phyloP scores from a whole-genome alignment of 2,888 invertebrate genomes.

The Leptothorax acervorum region DNA sequence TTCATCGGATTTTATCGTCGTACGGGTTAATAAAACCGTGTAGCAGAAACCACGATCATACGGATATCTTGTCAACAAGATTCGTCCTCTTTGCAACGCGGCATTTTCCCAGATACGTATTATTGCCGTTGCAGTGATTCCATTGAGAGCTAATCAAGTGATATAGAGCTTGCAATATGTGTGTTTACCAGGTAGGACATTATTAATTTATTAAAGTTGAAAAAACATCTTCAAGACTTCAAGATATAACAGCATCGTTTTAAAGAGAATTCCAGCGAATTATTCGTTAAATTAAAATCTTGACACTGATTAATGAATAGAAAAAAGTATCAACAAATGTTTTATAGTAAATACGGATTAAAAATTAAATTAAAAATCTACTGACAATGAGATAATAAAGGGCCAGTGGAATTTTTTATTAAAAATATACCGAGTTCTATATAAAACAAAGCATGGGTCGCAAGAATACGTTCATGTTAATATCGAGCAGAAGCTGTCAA shows the following conservation, averaged over 20 bases:
- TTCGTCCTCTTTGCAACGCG: constrained; percentile 8
- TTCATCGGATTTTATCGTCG: constrained; percentile 13
- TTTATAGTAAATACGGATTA: background rate
- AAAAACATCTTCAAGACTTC: background rate
- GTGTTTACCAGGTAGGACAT: background rate
- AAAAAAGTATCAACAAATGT: constrained; percentile 3
- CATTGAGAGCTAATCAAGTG: background rate
- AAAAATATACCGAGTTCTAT: background rate
- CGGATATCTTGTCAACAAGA: constrained; percentile 1
- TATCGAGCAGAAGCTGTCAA: background rate
- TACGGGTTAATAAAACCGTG: constrained; percentile 10
- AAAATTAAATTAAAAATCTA: constrained; percentile 29
- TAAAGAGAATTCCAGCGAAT: background rate
- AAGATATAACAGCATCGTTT: background rate
- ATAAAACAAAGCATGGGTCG: background rate
- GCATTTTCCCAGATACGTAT: background rate
- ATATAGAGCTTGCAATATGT: background rate
- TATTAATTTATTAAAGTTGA: background rate
- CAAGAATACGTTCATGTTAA: background rate
- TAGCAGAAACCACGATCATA: background rate
- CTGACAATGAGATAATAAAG: background rate
- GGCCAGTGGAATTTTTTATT: background rate
- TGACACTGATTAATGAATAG: background rate
- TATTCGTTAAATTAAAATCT: background rate
- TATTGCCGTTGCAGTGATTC: constrained; percentile 16